Evolutionary conservation across 2,797 vertebrate species (phyloP), one percentile per base, ranked within the genome.

Genomic region (Eospalax fontanierii): DNA sequence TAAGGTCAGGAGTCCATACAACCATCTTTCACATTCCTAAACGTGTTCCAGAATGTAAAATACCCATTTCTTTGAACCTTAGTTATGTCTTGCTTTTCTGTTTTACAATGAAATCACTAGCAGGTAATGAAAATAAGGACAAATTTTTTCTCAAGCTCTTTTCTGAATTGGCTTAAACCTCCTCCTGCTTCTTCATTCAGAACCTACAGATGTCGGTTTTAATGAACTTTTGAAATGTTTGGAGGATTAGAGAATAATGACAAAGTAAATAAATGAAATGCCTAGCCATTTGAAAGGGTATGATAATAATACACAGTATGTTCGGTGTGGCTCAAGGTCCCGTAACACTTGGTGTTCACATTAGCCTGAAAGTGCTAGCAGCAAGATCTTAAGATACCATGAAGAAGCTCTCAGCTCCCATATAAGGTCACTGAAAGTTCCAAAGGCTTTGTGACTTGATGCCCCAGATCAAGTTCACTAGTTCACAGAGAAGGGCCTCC

Each of bases 41-140:
- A 80, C 94, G 71, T 76, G 5, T 61, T 87, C n/a, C 75, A 54
- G 43, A 87, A 83, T 80, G 35, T 91, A n/a, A 86, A 87, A 76
- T 89, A 54, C 16, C 26, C 19, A 65, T 76, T 85, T 38, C 57
- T 59, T 92, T 57, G 1, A 50, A 61, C 24, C n/a, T 96, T 68
- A 66, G 3, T 33, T 65, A 16, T 40, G 14, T 73, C 24, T 90
- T 78, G 26, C n/a, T 66, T 92, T 81, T 96, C 61, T 76, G 35
- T 76, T 93, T 94, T 35, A 88, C 28, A 71, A 35, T 40, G 18
- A 57, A 74, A 95, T 71, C 94, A 94, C 66, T 73, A 54, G 82
- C 66, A 75, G n/a, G 35, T 79, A 26, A 90, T 74, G 21, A 54
- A 30, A 33, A 75, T 40, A 35, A 22, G n/a, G 38, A 57, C 11